Conservation (phyloP, 2,113 vertebrate genomes). For the Proteles cristata region DNA sequence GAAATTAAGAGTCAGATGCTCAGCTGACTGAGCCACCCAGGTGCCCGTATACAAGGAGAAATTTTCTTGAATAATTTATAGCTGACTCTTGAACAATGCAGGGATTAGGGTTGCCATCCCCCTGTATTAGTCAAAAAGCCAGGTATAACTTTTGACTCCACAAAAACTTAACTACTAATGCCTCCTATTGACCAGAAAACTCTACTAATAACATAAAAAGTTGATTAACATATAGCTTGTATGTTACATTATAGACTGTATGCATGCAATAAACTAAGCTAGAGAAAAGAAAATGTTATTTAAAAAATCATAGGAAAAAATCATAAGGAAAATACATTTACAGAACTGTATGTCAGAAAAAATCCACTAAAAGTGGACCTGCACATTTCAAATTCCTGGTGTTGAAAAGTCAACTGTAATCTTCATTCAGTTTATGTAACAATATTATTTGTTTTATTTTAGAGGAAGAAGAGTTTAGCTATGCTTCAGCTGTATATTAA, state of each 20-base stretch:
- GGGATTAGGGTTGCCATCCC: background rate
- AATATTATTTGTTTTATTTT: conserved; percentile 71
- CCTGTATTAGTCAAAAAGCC: background rate
- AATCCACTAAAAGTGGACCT: background rate
- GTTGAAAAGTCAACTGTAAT: background rate
- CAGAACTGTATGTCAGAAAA: background rate
- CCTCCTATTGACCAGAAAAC: background rate
- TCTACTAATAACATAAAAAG: background rate
- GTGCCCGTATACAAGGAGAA: background rate
- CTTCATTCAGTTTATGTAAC: conserved; percentile 52
- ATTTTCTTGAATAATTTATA: background rate
- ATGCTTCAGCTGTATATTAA: conserved; percentile 94
- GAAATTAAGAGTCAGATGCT: no score
- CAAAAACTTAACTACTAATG: background rate
- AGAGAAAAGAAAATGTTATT: background rate
- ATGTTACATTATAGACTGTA: background rate
- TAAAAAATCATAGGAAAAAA: background rate
- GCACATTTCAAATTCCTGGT: background rate
- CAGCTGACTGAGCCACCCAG: no score
- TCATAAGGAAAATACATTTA: background rate
- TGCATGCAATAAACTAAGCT: background rate
- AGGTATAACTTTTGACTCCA: background rate
- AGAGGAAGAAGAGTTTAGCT: conserved; percentile 92
- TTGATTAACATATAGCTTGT: background rate
- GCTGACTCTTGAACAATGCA: background rate